Evolutionary conservation across 2,888 invertebrate species (phyloP).

Genomic region (Drosophila pseudotakahashii): DNA sequence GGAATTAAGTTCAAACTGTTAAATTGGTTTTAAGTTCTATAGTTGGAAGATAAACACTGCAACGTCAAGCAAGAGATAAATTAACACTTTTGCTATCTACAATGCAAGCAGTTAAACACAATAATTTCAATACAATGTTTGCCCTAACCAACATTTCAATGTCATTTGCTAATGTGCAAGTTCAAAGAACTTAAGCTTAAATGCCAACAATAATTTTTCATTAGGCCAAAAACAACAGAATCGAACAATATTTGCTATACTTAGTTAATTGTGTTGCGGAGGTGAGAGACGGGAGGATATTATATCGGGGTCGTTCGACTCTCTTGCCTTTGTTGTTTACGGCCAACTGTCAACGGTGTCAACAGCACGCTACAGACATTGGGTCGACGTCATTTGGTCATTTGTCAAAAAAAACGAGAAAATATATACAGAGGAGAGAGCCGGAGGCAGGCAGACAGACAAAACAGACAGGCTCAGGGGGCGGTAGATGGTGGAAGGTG

Average conservation of each 20-base stretch:
- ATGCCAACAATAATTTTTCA: conserved; percentile 44
- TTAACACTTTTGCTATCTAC: neutral
- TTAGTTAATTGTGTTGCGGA: conserved; percentile 36
- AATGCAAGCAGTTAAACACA: neutral
- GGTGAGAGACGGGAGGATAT: neutral
- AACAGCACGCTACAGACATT: conserved; percentile 58
- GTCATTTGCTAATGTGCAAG: conserved; percentile 6
- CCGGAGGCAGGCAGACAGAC: conserved; percentile 17
- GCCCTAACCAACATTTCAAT: neutral
- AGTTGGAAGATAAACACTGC: neutral
- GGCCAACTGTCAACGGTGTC: conserved; percentile 54
- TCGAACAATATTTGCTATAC: conserved; percentile 30
- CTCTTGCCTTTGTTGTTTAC: conserved; percentile 48
- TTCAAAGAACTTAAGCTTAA: conserved; percentile 39
- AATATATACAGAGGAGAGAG: neutral
- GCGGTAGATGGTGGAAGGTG: neutral
- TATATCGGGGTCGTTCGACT: conserved; percentile 28
- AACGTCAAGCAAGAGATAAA: neutral
- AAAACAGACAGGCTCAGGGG: conserved; percentile 11
- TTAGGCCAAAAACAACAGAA: conserved; percentile 29
- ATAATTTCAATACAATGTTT: neutral
- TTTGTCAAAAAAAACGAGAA: conserved; percentile 50
- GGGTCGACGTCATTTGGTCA: conserved; percentile 68
- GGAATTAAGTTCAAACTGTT: no score
- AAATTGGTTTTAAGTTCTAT: no score